phyloP scores from a whole-genome alignment of 2,113 vertebrate species.

The Pedionomus torquatus region DNA sequence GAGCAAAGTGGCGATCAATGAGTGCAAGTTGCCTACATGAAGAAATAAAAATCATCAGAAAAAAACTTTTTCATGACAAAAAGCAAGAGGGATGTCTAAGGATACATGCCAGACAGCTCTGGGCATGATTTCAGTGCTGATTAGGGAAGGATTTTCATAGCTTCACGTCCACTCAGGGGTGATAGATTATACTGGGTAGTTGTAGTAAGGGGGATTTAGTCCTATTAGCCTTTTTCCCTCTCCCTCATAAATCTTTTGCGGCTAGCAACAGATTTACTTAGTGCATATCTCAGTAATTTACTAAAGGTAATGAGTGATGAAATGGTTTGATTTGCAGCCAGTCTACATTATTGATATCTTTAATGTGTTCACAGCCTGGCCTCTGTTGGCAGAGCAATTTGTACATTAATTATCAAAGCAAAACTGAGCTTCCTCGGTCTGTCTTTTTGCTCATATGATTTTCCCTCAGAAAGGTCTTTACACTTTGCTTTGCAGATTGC shows the following conservation, averaged over 20 bases:
- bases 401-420: neutral
- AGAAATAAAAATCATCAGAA: neutral
- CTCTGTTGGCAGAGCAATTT: neutral
- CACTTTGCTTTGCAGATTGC: neutral
- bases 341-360: neutral
- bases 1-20: neutral
- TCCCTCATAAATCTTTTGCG: conserved; percentile 4
- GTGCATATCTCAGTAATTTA: conserved; percentile 1
- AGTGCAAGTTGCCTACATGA: neutral
- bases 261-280: conserved; percentile 31
- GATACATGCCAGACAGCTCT: neutral
- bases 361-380: neutral
- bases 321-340: conserved; percentile 38
- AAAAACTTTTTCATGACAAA: neutral
- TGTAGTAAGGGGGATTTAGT: neutral
- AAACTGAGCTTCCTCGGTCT: neutral
- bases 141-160: neutral
- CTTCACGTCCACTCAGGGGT: neutral
- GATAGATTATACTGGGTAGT: neutral
- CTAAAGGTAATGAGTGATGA: neutral
- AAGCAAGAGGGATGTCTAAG: neutral
- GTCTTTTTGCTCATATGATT: neutral
- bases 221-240: neutral
- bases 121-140: neutral
- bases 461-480: neutral